Conservation (phyloP, 2,888 invertebrate species). For the Lasioglossum oenotherae region DNA sequence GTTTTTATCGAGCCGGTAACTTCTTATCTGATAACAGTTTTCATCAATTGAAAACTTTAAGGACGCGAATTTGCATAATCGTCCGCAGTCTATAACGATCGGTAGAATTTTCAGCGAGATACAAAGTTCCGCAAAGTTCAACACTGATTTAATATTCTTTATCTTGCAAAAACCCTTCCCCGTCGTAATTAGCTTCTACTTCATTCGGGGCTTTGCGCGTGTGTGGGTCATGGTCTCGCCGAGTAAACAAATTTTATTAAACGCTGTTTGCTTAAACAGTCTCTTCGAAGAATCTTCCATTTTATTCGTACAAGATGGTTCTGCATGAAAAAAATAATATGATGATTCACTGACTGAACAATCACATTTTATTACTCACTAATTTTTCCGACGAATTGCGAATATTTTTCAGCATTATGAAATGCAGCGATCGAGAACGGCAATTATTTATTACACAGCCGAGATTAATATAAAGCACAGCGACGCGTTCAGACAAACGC, state of each 20-base stretch:
- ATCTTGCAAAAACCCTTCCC: not conserved
- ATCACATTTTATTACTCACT: too few relatives aligned
- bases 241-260: not conserved
- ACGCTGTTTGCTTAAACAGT: not conserved
- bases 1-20: not conserved
- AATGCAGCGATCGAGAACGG: not conserved
- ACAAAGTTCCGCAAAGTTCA: not conserved
- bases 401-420: not conserved
- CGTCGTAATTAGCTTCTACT: not conserved
- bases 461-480: not conserved
- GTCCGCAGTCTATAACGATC: slow-evolving; percentile 1
- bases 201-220: not conserved
- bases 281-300: not conserved
- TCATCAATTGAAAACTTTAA: slow-evolving; percentile 2
- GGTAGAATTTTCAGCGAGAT: not conserved
- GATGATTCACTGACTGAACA: too few relatives aligned
- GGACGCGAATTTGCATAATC: slow-evolving; percentile 8
- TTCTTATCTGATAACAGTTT: slow-evolving; percentile 5
- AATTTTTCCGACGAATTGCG: too few relatives aligned
- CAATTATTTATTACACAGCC: not conserved
- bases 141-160: not conserved
- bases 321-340: not conserved
- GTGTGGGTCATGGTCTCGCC: too few relatives aligned
- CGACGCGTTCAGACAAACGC: not conserved
- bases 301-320: not conserved